These are phyloP conservation scores for Platycnemis pennipes DNA, from an alignment of 2,888 invertebrate genomes.

Conservation along the genomic window DNA sequence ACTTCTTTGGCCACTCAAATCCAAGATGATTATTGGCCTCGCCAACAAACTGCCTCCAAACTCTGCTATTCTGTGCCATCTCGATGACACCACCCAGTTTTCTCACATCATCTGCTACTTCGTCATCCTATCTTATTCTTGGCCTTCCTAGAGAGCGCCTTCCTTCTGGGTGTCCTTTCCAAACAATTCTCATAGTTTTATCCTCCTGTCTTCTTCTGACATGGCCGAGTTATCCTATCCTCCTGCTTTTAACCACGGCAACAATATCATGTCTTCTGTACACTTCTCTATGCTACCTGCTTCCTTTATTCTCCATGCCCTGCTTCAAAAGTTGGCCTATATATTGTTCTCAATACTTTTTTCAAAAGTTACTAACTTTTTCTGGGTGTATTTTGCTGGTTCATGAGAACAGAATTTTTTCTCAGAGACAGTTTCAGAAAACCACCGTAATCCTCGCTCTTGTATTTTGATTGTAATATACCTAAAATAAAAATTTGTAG, in stretches of 20 bases:
- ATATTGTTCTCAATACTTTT: not conserved
- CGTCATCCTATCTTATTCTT: not conserved
- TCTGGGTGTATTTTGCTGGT: not conserved
- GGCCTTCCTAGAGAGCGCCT: not conserved
- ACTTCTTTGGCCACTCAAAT: no score
- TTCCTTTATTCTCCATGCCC: not conserved
- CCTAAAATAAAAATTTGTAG: no score
- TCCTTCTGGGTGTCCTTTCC: not conserved
- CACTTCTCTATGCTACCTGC: not conserved
- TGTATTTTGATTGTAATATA: no score
- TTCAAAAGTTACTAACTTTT: not conserved
- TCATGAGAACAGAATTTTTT: no score
- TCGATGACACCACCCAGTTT: no score
- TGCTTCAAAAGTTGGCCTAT: not conserved
- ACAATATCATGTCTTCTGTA: not conserved
- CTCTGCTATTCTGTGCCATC: no score
- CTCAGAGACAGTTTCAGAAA: no score
- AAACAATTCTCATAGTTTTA: not conserved
- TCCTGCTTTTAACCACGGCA: not conserved
- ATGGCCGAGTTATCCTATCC: not conserved
- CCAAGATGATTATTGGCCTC: no score
- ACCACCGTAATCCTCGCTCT: no score
- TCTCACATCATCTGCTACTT: not conserved
- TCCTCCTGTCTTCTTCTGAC: not conserved
- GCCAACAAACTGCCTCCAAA: no score